Evolutionary conservation across 2,113 vertebrate genomes (phyloP).

Genomic region (Danionella cerebrum): DNA sequence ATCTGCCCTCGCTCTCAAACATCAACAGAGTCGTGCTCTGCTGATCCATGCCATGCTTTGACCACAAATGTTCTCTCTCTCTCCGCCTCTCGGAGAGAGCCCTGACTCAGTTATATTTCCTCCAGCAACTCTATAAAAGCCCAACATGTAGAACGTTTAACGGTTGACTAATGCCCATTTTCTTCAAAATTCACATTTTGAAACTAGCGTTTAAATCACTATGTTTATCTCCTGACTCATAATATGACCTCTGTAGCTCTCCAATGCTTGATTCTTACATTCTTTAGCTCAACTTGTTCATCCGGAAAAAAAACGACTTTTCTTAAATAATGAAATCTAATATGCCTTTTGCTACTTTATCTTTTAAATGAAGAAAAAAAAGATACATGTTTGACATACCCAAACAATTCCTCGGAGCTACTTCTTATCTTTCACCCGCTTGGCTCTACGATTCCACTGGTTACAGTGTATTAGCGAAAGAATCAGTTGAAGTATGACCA

Average conservation of each 20-base stretch:
- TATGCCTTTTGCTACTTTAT: no score
- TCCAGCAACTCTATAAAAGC: neutral
- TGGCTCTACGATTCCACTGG: no score
- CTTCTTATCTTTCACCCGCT: no score
- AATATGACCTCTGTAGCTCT: constrained; percentile 13
- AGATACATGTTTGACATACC: no score
- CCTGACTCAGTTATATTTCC: constrained; percentile 10
- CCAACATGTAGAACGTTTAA: neutral
- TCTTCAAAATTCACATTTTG: neutral
- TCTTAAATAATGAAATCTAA: no score
- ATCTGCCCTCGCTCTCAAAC: constrained; percentile 7
- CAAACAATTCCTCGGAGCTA: no score
- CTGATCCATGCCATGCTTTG: constrained; percentile 28
- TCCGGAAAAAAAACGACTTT: neutral
- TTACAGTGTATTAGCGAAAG: no score
- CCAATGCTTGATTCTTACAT: neutral
- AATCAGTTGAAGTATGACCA: no score
- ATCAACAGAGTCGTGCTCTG: constrained; percentile 9
- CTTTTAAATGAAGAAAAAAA: no score
- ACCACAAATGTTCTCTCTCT: neutral
- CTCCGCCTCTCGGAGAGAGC: neutral
- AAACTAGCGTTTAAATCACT: neutral
- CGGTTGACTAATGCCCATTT: neutral
- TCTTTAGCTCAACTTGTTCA: neutral
- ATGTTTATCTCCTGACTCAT: neutral